Evolutionary conservation across 1,140 invertebrate genomes (phyloP).

Genomic region (Diorhabda elongata): DNA sequence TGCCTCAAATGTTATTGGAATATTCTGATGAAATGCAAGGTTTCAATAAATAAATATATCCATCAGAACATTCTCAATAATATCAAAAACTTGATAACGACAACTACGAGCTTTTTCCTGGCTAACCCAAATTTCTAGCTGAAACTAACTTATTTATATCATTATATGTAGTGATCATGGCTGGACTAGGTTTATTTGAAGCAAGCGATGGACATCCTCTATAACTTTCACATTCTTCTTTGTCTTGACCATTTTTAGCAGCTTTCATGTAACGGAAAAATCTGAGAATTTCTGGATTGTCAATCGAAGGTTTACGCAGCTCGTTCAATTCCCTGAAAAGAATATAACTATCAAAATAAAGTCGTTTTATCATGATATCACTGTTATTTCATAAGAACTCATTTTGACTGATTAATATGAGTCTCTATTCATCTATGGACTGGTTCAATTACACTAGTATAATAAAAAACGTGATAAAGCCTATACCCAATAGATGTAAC

Average conservation of each 20-base stretch:
- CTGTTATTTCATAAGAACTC: too few relatives aligned
- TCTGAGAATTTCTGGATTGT: constrained; percentile 77
- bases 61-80: not conserved
- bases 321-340: constrained; percentile 72
- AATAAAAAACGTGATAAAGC: too few relatives aligned
- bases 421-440: too few relatives aligned
- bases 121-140: constrained; percentile 54
- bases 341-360: too few relatives aligned
- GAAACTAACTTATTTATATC: constrained; percentile 82
- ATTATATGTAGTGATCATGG: constrained; percentile 79
- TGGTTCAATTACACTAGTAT: too few relatives aligned
- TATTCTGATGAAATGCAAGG: too few relatives aligned
- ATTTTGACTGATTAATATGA: too few relatives aligned
- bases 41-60: too few relatives aligned
- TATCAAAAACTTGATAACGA: not conserved
- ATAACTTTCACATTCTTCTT: constrained; percentile 59
- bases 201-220: constrained; percentile 54
- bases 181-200: constrained; percentile 59
- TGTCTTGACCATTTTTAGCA: constrained; percentile 79
- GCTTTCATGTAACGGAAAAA: constrained; percentile 87
- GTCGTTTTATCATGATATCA: too few relatives aligned
- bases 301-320: constrained; percentile 70
- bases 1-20: too few relatives aligned
- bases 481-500: too few relatives aligned
- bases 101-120: not conserved